Percentiles rank a stretch among this genome's conserved stretches.
phyloP scores from a whole-genome alignment of 1,140 invertebrate genomes.

The Hesperophylax magnus region DNA sequence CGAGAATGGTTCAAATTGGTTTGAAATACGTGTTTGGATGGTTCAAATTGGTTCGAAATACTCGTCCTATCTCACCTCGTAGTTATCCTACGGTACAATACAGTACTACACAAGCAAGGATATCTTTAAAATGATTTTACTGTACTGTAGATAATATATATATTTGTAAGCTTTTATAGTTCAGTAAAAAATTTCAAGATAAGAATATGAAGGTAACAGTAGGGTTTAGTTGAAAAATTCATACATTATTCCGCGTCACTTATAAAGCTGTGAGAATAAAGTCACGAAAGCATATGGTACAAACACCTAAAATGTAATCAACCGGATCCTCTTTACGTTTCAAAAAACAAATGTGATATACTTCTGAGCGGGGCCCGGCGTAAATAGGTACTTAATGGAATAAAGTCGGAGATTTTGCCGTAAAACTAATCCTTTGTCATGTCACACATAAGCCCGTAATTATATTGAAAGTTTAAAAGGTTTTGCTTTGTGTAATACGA shows the following conservation, averaged over 20 bases:
- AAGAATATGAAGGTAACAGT: no score
- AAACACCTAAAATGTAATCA: neutral
- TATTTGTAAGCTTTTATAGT: no score
- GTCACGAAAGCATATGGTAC: neutral
- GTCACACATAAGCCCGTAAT: slow-evolving; percentile 28
- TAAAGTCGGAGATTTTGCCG: slow-evolving; percentile 33
- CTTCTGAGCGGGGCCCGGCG: neutral
- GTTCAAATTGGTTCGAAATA: no score
- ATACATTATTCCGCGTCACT: neutral
- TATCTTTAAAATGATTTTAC: no score
- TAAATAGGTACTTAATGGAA: slow-evolving; percentile 12
- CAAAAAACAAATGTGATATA: slow-evolving; percentile 14
- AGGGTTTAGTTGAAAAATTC: neutral
- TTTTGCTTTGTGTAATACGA: slow-evolving; percentile 21
- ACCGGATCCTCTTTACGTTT: neutral
- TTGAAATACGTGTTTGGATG: no score
- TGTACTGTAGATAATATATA: no score
- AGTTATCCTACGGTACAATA: no score
- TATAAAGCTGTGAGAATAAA: neutral
- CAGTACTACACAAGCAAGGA: no score
- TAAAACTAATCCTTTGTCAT: slow-evolving; percentile 34
- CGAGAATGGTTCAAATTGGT: no score
- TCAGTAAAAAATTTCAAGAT: no score
- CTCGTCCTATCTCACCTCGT: no score
- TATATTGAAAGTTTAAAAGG: slow-evolving; percentile 43